Evolutionary conservation across 2,113 vertebrate species (phyloP).

Genomic region (rat (Rattus norvegicus)): GRCr8 NC_086039.1:8320001-8320500

Average conservation of each 20-base stretch:
- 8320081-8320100: background rate
- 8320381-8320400: background rate
- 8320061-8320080: background rate
- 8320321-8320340: background rate
- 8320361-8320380: background rate
- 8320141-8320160: background rate
- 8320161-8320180: background rate
- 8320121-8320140: background rate
- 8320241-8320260: constrained; percentile 20
- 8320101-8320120: background rate
- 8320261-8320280: background rate
- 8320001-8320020: constrained; percentile 51
- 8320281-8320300: background rate
- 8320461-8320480: background rate
- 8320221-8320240: constrained; percentile 16
- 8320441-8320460: background rate
- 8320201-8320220: background rate
- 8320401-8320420: background rate
- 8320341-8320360: background rate
- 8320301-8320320: background rate
- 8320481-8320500: background rate
- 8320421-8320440: background rate
- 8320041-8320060: background rate
- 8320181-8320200: background rate
- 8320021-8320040: background rate